Evolutionary conservation across 2,888 invertebrate genomes (phyloP).

Genomic region (Lithophane ornitopus): DNA sequence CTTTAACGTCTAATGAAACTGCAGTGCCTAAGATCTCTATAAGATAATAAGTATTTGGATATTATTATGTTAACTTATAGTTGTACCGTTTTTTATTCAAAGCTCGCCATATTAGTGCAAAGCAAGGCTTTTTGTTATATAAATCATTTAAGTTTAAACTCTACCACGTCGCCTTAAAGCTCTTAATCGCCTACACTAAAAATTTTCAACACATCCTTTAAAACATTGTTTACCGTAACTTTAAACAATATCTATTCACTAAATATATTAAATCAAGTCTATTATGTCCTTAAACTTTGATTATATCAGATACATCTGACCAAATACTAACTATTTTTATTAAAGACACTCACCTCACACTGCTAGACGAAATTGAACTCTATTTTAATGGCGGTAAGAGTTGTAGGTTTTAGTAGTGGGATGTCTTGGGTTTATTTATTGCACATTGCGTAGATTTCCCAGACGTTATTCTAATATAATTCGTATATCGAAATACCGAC

Average conservation of each 20-base stretch:
- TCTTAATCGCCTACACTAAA: not conserved
- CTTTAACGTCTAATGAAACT: not conserved
- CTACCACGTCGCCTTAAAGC: not conserved
- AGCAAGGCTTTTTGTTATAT: not conserved
- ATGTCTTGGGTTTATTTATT: constrained; percentile 81
- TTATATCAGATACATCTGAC: constrained; percentile 78
- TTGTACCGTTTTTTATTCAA: not conserved
- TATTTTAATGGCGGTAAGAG: constrained; percentile 65
- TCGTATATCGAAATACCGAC: constrained; percentile 87
- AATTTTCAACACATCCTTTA: not conserved
- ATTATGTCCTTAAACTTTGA: constrained; percentile 83
- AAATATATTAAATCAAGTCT: constrained; percentile 52
- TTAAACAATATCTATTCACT: constrained; percentile 60
- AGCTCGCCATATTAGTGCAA: not conserved
- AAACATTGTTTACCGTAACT: constrained; percentile 9
- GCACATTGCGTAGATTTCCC: constrained; percentile 86
- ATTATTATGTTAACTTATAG: not conserved
- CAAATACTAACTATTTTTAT: constrained; percentile 72
- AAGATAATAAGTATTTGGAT: not conserved
- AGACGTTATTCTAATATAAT: constrained; percentile 84
- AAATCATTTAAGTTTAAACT: not conserved
- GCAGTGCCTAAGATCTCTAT: too few species aligned
- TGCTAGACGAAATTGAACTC: constrained; percentile 64
- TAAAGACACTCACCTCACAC: not conserved
- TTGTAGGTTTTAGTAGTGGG: constrained; percentile 32